Evolutionary conservation across 1,140 invertebrate species (phyloP).

Genomic region (Drosophila rhopaloa): DNA sequence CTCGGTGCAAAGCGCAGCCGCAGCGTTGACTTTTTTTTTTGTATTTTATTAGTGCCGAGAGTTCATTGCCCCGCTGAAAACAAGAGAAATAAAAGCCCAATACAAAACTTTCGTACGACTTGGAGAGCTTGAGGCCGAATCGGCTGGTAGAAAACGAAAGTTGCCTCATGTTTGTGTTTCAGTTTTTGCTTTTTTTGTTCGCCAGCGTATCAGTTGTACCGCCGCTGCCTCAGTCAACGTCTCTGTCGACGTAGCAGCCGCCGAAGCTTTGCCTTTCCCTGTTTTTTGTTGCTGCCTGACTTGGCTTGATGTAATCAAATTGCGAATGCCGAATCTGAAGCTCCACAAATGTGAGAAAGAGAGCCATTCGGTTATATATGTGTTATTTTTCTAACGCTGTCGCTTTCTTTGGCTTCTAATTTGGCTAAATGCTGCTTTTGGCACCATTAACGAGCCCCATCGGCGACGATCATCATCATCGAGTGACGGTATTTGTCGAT

Average conservation of each 20-base stretch:
- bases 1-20: slow-evolving; percentile 22
- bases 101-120: slow-evolving; percentile 57
- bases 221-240: slow-evolving; percentile 7
- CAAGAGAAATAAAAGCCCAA: slow-evolving; percentile 31
- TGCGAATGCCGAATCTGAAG: slow-evolving; percentile 52
- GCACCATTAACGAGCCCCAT: slow-evolving; percentile 56
- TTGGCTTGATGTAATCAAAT: slow-evolving; percentile 76
- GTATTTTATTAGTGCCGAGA: background rate
- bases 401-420: slow-evolving; percentile 76
- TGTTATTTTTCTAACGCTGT: slow-evolving; percentile 50
- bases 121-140: slow-evolving; percentile 64
- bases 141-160: slow-evolving; percentile 76
- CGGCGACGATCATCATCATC: slow-evolving; percentile 28
- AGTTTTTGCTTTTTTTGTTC: slow-evolving; percentile 39
- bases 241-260: slow-evolving; percentile 11
- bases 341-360: slow-evolving; percentile 11
- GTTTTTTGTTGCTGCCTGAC: slow-evolving; percentile 36
- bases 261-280: slow-evolving; percentile 54
- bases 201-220: slow-evolving; percentile 47
- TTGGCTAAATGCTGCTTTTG: slow-evolving; percentile 72
- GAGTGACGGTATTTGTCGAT: slow-evolving; percentile 42
- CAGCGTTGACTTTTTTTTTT: slow-evolving; percentile 22
- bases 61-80: slow-evolving; percentile 56
- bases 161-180: slow-evolving; percentile 61
- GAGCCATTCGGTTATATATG: slow-evolving; percentile 10